Evolutionary conservation across 1,140 invertebrate species (phyloP).

Genomic region (Schlechtendalia chinensis): DNA sequence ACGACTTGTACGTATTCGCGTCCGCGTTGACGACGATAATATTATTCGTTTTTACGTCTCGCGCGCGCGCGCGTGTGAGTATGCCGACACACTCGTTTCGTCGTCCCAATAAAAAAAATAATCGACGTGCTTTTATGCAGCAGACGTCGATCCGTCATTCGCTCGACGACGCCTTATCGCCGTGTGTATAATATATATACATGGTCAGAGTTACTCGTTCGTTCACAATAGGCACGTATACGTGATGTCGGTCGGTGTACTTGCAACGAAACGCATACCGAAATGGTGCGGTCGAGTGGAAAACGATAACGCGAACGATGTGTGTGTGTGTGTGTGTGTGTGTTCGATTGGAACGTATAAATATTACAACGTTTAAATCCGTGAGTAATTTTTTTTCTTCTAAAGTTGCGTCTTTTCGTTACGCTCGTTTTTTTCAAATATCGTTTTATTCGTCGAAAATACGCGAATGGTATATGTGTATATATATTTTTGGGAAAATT

Average conservation of each 20-base stretch:
- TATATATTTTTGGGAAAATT: too few relatives aligned
- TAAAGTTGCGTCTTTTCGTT: too few relatives aligned
- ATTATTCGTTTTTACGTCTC: neutral
- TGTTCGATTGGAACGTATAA: too few relatives aligned
- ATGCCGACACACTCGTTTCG: neutral
- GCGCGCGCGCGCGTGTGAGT: neutral
- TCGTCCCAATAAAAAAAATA: neutral
- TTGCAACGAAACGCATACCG: neutral
- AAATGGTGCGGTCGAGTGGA: neutral
- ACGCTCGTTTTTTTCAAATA: too few relatives aligned
- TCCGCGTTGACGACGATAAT: neutral
- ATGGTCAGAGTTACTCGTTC: neutral
- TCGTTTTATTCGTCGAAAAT: too few relatives aligned
- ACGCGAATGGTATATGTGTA: too few relatives aligned
- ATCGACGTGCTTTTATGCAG: neutral
- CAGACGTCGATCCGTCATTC: neutral
- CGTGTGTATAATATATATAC: neutral
- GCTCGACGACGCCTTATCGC: neutral
- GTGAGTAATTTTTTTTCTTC: too few relatives aligned
- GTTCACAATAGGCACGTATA: too few relatives aligned
- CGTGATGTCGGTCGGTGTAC: too few relatives aligned
- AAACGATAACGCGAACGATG: neutral
- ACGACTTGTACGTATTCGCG: too few relatives aligned
- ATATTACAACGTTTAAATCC: too few relatives aligned
- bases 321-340: too few relatives aligned